phyloP scores from a whole-genome alignment of 53 echinoderm and acorn worm species.

The Arbacia lixula region DNA sequence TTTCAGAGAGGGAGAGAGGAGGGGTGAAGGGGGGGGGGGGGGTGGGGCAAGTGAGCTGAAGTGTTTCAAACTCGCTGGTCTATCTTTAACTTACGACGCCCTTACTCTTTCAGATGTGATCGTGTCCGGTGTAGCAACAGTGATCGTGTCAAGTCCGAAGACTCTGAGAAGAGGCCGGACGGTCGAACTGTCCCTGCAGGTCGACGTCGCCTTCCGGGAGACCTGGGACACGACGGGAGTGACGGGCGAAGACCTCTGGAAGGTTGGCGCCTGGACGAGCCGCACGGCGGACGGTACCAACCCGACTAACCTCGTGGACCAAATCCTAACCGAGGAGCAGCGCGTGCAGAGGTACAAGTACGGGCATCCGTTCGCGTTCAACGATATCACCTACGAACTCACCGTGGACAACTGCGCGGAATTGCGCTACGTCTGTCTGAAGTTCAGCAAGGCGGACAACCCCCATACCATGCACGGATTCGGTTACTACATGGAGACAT shows the following conservation, averaged over 20 bases:
- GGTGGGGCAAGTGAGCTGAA: too few relatives aligned
- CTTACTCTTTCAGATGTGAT: neutral
- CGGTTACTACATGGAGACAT: neutral
- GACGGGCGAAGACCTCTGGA: conserved; percentile 32
- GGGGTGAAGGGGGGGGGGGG: too few relatives aligned
- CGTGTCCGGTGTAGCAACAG: neutral
- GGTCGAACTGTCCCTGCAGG: neutral
- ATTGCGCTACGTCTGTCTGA: conserved; percentile 18
- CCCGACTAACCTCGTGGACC: neutral
- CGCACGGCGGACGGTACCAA: conserved; percentile 6
- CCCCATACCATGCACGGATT: conserved; percentile 15
- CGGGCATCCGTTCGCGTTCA: neutral
- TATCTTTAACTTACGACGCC: too few relatives aligned
- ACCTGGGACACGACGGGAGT: conserved; percentile 27
- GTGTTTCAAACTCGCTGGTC: too few relatives aligned
- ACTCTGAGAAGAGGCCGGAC: neutral
- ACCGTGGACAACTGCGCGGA: neutral
- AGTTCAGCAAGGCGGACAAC: conserved; percentile 25
- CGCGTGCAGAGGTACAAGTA: neutral
- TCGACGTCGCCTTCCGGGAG: conserved; percentile 27
- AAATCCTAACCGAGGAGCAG: neutral
- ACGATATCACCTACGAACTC: neutral
- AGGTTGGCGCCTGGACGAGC: conserved; percentile 25
- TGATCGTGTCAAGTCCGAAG: neutral
- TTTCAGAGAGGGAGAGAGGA: too few relatives aligned